A percentile compares a stretch with the other conserved stretches of the same genome.
Conservation (phyloP, 2,113 vertebrate species). For the Glaucomys volans region DNA sequence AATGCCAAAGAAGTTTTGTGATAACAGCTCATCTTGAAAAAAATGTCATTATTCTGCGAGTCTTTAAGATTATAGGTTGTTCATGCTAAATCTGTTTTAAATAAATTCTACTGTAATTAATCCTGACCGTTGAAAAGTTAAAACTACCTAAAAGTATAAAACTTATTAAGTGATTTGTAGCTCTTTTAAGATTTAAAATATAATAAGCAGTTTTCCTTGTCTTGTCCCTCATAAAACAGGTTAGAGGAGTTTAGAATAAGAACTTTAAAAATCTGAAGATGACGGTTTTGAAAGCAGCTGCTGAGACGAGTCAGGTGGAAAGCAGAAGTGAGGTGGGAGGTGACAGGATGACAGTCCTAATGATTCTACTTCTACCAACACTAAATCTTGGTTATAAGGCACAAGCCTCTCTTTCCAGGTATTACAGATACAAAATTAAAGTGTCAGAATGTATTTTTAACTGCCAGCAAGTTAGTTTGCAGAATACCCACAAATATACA, state of each 20-base stretch:
- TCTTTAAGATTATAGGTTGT: conserved; percentile 1
- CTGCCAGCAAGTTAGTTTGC: neutral
- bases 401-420: conserved; percentile 5
- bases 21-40: neutral
- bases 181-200: conserved; percentile 61
- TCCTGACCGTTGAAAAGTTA: neutral
- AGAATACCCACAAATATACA: neutral
- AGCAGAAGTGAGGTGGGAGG: conserved; percentile 42
- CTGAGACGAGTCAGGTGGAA: conserved; percentile 71
- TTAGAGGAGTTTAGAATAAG: neutral
- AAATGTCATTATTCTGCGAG: neutral
- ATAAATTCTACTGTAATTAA: conserved; percentile 21
- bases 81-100: conserved; percentile 26
- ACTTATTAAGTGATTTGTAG: conserved; percentile 26
- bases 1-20: neutral
- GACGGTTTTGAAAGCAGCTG: conserved; percentile 66
- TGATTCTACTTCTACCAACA: conserved; percentile 37
- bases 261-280: conserved; percentile 17
- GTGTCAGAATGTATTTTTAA: conserved; percentile 25
- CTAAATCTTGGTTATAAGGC: neutral
- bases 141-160: conserved; percentile 22
- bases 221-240: conserved; percentile 46
- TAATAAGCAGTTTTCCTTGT: conserved; percentile 54
- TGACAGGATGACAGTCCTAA: conserved; percentile 58
- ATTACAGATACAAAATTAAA: neutral